Evolutionary conservation across 2,888 invertebrate species (phyloP).

Genomic region (Morpho achilles): DNA sequence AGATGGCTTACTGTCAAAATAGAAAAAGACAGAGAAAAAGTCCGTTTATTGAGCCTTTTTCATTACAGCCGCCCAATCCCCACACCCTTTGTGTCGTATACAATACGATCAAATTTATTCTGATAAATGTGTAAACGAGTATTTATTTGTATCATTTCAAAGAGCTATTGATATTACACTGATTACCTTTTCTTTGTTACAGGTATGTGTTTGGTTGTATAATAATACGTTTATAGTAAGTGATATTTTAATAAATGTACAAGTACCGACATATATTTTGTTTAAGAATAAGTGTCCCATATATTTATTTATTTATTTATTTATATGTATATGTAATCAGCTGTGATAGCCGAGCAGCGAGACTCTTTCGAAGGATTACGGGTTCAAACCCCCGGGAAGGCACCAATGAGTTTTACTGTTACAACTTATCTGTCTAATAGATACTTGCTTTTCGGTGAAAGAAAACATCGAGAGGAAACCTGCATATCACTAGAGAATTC

Average conservation of each 20-base stretch:
- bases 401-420: too few relatives aligned
- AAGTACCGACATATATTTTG: background rate
- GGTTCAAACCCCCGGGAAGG: too few relatives aligned
- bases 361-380: too few relatives aligned
- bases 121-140: constrained; percentile 46
- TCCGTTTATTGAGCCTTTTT: constrained; percentile 59
- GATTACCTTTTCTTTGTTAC: constrained; percentile 52
- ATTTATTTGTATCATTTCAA: constrained; percentile 26
- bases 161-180: constrained; percentile 23
- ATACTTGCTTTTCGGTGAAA: too few relatives aligned
- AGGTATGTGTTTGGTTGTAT: constrained; percentile 48
- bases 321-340: too few relatives aligned
- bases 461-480: too few relatives aligned
- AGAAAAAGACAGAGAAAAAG: constrained; percentile 37
- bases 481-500: too few relatives aligned
- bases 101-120: constrained; percentile 46
- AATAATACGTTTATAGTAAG: constrained; percentile 19
- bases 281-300: too few relatives aligned
- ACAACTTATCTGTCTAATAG: too few relatives aligned
- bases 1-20: constrained; percentile 56
- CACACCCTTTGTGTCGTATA: constrained; percentile 48
- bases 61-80: constrained; percentile 46
- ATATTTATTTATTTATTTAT: too few relatives aligned
- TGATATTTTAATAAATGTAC: constrained; percentile 8
- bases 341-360: too few relatives aligned